Evolutionary conservation across 2,113 vertebrate genomes (phyloP), one percentile per base, ranked within the genome.

Genomic region (Solea solea): DNA sequence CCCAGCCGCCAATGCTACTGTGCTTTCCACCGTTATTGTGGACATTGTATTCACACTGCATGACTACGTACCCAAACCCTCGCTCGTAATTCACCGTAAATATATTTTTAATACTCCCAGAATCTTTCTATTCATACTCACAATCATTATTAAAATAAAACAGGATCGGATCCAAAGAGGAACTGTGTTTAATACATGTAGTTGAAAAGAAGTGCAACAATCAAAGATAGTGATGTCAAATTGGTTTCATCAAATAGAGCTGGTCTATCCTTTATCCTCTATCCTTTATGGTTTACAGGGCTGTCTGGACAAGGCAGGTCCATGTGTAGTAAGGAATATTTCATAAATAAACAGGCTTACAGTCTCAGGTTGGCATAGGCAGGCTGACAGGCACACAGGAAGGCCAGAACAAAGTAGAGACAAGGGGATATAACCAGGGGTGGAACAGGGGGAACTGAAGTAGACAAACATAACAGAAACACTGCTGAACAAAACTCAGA

Each of bases 1-100:
- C 71, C 66, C 57, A 12, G 52, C 64, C 53, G 75, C 54, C 69
- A 65, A 39, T 57, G 58, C 51, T 13, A 48, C 56, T 52, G 39
- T 54, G 62, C 56, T 74, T 28, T 7, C 28, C 12, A 15, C 8
- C 34, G 9, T 60, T 73, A n/a, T 58, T 60, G 50, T 57, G n/a
- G n/a, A n/a, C 52, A 50, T 54, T 48, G 14, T 8, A 14, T 5
- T 13, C 3, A 13, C 8, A 10, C 52, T 53, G 25, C 9, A 28
- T 39, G 34, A 9, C 9, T 21, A 67, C 10, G 49, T 10, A 74
- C 14, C 42, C 9, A 34, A 34, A 34, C 34, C 34, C 34, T 34
- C 3, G 3, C 34, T 34, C 34, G 2, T 4, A 34, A 34, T 34
- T 34, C 5, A 34, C 34, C 2, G 34, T 34, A 34, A 3, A 34